Percentiles rank a stretch among this genome's conserved stretches.
phyloP scores from a whole-genome alignment of 2,888 invertebrate species.

The Carterocephalus palaemon region DNA sequence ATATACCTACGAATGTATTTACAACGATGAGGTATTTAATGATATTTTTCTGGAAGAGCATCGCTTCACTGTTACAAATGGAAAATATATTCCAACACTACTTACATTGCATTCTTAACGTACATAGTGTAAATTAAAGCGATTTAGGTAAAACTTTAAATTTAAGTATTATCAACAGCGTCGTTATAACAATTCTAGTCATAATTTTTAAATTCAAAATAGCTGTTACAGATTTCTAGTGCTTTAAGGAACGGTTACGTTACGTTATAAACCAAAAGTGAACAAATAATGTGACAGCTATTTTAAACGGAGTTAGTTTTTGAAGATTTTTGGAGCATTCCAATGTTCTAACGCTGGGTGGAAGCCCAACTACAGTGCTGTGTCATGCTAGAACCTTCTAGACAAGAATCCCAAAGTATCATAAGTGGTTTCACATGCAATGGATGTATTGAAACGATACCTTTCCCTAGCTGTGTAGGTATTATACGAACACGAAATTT shows the following conservation, averaged over 20 bases:
- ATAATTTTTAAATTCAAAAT: slow-evolving; percentile 41
- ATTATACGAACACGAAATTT: slow-evolving; percentile 1
- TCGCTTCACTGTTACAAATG: slow-evolving; percentile 28
- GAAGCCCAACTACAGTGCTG: slow-evolving; percentile 47
- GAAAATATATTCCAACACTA: slow-evolving; percentile 58
- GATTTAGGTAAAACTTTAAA: slow-evolving; percentile 41
- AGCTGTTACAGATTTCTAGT: slow-evolving; percentile 39
- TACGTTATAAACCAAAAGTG: slow-evolving; percentile 10
- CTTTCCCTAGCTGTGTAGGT: not conserved
- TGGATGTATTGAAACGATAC: slow-evolving; percentile 26
- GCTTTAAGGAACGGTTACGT: slow-evolving; percentile 28
- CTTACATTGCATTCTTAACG: slow-evolving; percentile 58
- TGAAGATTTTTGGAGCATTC: slow-evolving; percentile 28
- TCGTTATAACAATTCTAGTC: slow-evolving; percentile 41
- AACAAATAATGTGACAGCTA: slow-evolving; percentile 18
- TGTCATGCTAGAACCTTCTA: slow-evolving; percentile 40
- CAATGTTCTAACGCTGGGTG: slow-evolving; percentile 37
- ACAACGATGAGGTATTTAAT: slow-evolving; percentile 26
- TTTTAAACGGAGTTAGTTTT: slow-evolving; percentile 21
- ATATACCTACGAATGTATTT: slow-evolving; percentile 13
- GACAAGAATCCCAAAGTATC: slow-evolving; percentile 27
- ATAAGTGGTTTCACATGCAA: slow-evolving; percentile 31
- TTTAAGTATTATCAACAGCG: slow-evolving; percentile 43
- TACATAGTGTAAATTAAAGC: slow-evolving; percentile 59
- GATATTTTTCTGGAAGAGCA: slow-evolving; percentile 28